A percentile compares a stretch with the other conserved stretches of the same genome.
These are phyloP conservation scores for Microctenopoma stevenorrisi DNA, from an alignment of 2,797 vertebrate species.

Conservation along the genomic window DNA sequence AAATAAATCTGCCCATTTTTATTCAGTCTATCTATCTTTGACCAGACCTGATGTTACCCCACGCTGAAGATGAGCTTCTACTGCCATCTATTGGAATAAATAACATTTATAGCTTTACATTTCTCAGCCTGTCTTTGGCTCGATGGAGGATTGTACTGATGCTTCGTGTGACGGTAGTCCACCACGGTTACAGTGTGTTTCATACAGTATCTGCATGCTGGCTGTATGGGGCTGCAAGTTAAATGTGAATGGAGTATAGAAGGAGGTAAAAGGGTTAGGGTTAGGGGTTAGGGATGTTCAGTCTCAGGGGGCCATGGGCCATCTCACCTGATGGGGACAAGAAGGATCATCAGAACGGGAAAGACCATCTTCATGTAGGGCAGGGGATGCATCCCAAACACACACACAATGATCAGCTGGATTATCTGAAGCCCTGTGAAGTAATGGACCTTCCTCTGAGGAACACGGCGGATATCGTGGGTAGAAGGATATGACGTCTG, in stretches of 20 bases:
- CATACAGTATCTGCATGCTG: background rate
- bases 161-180: background rate
- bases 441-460: conserved; percentile 95
- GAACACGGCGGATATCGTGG: conserved; percentile 93
- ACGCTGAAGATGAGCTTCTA: conserved; percentile 47
- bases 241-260: too few species aligned
- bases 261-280: too few species aligned
- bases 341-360: conserved; percentile 93
- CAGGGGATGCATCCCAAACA: conserved; percentile 92
- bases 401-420: conserved; percentile 92
- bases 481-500: conserved; percentile 94
- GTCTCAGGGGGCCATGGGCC: background rate
- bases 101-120: background rate
- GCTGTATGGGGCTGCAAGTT: too few species aligned
- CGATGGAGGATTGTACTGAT: background rate
- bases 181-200: background rate
- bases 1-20: background rate
- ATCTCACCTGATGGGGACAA: conserved; percentile 92
- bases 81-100: conserved; percentile 69
- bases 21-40: conserved; percentile 2
- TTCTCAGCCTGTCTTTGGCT: background rate
- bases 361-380: conserved; percentile 99
- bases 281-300: too few species aligned
- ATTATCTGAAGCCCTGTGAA: conserved; percentile 93
- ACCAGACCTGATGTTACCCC: background rate